Base-by-base conservation (phyloP, 2,797 vertebrate genomes). In the Hephaestus fuliginosus region DNA sequence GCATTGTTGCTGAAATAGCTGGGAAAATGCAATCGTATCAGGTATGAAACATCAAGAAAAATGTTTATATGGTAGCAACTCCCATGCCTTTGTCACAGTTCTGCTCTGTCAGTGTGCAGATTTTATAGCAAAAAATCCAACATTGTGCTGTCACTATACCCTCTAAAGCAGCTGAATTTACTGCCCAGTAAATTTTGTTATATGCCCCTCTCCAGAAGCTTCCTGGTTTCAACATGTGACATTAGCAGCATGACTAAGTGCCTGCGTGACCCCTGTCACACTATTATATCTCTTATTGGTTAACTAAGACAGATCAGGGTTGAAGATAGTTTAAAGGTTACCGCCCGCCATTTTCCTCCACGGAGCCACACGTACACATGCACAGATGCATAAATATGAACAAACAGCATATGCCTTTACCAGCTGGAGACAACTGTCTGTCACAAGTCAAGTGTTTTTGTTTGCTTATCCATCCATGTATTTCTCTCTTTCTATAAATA, bases 281-380 rank as follows among this genome's bases (percentile, higher is more conserved):
- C 81, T 84, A 30, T 89, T 84, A 82, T 84, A 82, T 57, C 36
- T 73, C 73, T 88, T 81, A 90, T 83, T 85, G 84, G 88, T 83
- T 95, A 93, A 94, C 84, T 78, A 90, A 93, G 92, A 94, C 82
- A 78, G 85, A 94, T 92, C 82, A 84, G 88, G 87, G 84, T 66
- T 84, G 90, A 18, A 41, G 44, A 80, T 10, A 70, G 70, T 43
- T 85, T 75, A 75, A 75, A 86, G 30, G 49, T 17, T 30, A 51
- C 25, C 43, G 46, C 52, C 25, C 30, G 30, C 81, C 58, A 28
- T 63, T 60, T 74, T 78, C 49, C 68, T 58, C 6, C 18, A 33
- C 1, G 49, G 53, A 13, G 39, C 55, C 63, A 58, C 1, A 0
- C 2, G 9, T 30, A 12, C 49, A 48, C 22, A 22, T 61, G 30